Conservation (phyloP, 2,113 vertebrate species). For the Nansenia antarctica region DNA sequence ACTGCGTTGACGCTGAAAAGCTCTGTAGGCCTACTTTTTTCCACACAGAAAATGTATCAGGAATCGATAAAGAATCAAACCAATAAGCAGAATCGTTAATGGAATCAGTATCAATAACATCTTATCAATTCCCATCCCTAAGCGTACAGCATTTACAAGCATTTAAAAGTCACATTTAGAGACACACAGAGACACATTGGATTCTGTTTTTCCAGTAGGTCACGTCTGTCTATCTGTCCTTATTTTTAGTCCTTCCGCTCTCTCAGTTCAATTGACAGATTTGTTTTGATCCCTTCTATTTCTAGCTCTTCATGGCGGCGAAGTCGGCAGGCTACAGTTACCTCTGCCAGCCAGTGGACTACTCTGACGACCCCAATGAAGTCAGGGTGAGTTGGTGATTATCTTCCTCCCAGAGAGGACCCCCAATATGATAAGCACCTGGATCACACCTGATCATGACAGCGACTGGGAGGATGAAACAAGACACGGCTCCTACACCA, state of each 20-base stretch:
- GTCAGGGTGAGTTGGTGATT: conserved; percentile 98
- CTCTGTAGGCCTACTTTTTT: too few relatives aligned
- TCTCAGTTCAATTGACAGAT: not conserved
- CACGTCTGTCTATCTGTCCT: not conserved
- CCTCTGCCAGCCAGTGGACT: conserved; percentile 94
- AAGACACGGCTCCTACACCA: conserved; percentile 8
- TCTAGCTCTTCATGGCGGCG: conserved; percentile 91
- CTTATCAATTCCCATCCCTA: too few relatives aligned
- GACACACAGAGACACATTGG: not conserved
- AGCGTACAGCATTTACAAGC: not conserved
- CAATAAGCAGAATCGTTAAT: too few relatives aligned
- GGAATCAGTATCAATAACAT: too few relatives aligned
- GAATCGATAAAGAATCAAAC: too few relatives aligned
- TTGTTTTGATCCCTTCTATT: conserved; percentile 13
- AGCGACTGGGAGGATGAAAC: conserved; percentile 1
- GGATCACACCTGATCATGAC: not conserved
- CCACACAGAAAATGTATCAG: too few relatives aligned
- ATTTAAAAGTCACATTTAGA: not conserved
- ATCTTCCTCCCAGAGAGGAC: not conserved
- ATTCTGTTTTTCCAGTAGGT: not conserved
- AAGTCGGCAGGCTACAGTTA: conserved; percentile 95
- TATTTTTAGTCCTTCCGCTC: not conserved
- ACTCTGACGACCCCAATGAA: conserved; percentile 95
- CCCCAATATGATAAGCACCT: conserved; percentile 9
- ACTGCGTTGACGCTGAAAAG: too few relatives aligned